A percentile compares a stretch with the other conserved stretches of the same genome.
Evolutionary conservation across 2,113 vertebrate species (phyloP).

Genomic region (Myrmecobius fasciatus): DNA sequence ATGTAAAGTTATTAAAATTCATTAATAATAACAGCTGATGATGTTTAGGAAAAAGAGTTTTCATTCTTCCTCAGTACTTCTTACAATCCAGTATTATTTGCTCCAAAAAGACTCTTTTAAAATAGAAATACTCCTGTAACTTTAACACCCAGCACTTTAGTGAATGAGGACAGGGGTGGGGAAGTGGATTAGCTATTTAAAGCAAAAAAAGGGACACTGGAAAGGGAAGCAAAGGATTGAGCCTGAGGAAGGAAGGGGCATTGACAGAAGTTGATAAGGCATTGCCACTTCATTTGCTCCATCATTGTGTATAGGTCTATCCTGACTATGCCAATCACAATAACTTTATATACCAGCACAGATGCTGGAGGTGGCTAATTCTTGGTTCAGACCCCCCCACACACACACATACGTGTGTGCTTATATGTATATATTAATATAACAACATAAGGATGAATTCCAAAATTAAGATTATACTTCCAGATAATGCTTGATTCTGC

Average conservation of each 20-base stretch:
- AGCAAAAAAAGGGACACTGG: background rate
- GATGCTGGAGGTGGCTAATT: background rate
- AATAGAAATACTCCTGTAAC: background rate
- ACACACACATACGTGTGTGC: background rate
- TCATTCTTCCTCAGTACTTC: background rate
- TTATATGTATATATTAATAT: slow-evolving; percentile 3
- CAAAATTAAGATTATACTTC: slow-evolving; percentile 46
- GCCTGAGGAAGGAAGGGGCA: background rate
- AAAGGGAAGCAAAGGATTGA: background rate
- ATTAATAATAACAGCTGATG: background rate
- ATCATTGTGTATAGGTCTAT: background rate
- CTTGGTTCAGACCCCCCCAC: slow-evolving; percentile 37
- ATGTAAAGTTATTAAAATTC: background rate
- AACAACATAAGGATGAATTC: slow-evolving; percentile 61
- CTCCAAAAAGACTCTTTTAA: background rate
- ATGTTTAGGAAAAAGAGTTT: background rate
- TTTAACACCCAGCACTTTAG: background rate
- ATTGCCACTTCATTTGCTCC: background rate
- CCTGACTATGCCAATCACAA: background rate
- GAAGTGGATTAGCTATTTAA: background rate
- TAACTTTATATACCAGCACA: background rate
- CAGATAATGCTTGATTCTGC: slow-evolving; percentile 55
- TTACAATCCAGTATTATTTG: background rate
- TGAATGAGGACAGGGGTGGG: background rate
- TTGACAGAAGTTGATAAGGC: background rate